phyloP scores from a whole-genome alignment of 2,888 invertebrate genomes.

The Baccha elongata region DNA sequence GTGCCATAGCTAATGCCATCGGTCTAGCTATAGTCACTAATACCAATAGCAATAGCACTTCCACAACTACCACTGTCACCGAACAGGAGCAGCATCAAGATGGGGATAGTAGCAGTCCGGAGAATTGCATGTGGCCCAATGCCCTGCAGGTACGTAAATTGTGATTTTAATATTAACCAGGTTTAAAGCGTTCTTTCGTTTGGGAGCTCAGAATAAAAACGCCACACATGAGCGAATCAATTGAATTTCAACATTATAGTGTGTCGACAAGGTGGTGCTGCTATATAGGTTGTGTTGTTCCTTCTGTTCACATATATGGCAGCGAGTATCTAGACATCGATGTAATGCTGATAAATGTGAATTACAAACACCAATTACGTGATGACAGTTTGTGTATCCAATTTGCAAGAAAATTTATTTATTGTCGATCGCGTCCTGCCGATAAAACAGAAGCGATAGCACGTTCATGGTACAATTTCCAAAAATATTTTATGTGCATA shows the following conservation, averaged over 20 bases:
- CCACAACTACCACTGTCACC: slow-evolving; percentile 38
- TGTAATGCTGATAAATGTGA: slow-evolving; percentile 68
- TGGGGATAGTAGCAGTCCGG: slow-evolving; percentile 76
- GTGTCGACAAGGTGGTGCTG: neutral
- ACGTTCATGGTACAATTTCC: neutral
- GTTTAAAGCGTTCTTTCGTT: neutral
- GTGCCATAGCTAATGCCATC: slow-evolving; percentile 73
- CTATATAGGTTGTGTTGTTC: slow-evolving; percentile 14
- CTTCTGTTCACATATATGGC: slow-evolving; percentile 25
- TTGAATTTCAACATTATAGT: slow-evolving; percentile 9
- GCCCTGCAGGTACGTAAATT: slow-evolving; percentile 87
- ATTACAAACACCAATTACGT: slow-evolving; percentile 71
- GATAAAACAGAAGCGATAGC: neutral
- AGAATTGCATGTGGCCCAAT: slow-evolving; percentile 88
- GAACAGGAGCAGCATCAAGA: slow-evolving; percentile 72
- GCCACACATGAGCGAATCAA: slow-evolving; percentile 34
- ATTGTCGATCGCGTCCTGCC: slow-evolving; percentile 45
- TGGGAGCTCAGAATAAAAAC: neutral
- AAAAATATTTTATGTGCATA: neutral
- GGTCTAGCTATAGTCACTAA: slow-evolving; percentile 42
- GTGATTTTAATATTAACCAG: slow-evolving; percentile 41
- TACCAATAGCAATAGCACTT: slow-evolving; percentile 37
- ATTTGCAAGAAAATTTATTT: slow-evolving; percentile 68
- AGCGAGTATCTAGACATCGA: slow-evolving; percentile 14
- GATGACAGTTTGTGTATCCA: slow-evolving; percentile 72